A percentile compares a stretch with the other conserved stretches of the same genome.
Evolutionary conservation across 2,797 vertebrate species (phyloP).

Genomic region (Gadopsis marmoratus): DNA sequence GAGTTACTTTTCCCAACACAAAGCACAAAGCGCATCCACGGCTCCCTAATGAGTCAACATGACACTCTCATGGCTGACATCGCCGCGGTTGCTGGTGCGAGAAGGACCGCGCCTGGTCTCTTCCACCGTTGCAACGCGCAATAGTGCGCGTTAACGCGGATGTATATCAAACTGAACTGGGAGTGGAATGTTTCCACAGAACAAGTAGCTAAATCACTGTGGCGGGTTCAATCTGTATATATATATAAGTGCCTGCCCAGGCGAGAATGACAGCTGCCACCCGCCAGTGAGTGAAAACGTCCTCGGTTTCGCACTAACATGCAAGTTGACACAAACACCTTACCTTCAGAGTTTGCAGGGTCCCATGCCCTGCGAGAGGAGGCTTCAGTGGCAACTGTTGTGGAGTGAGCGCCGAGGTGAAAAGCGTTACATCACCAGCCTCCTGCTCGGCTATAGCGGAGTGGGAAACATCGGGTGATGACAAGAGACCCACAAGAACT

Average conservation of each 20-base stretch:
- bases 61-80: background rate
- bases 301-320: background rate
- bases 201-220: too few relatives aligned
- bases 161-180: background rate
- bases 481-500: constrained; percentile 24
- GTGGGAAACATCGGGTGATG: constrained; percentile 13
- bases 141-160: background rate
- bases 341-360: constrained; percentile 76
- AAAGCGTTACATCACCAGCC: constrained; percentile 64
- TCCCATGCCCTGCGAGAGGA: constrained; percentile 60
- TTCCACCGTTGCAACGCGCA: constrained; percentile 17
- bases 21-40: background rate
- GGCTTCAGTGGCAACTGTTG: constrained; percentile 31
- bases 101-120: background rate
- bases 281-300: constrained; percentile 20
- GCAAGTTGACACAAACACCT: constrained; percentile 30
- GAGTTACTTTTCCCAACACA: background rate
- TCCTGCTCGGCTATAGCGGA: constrained; percentile 7
- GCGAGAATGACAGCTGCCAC: background rate
- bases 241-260: background rate
- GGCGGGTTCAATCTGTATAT: background rate
- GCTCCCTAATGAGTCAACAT: constrained; percentile 21
- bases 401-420: constrained; percentile 30
- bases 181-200: background rate
- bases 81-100: constrained; percentile 42